Conservation (phyloP, 2,113 vertebrate species). For the Halcyon malimbica region DNA sequence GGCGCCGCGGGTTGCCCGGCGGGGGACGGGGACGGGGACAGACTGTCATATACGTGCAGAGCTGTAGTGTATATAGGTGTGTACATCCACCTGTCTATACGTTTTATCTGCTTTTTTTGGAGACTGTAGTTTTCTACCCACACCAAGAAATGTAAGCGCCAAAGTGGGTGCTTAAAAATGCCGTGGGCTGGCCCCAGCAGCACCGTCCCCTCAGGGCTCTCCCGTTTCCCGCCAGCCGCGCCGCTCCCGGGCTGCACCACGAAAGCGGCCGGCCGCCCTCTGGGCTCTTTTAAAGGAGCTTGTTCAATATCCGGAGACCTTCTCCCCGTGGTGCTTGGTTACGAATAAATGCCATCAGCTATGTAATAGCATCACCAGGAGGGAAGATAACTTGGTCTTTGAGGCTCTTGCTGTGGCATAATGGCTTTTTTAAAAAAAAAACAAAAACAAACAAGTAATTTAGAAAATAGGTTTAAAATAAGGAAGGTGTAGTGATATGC, state of each 20-base stretch:
- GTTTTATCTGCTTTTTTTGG: accelerated
- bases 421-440: neutral
- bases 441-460: neutral
- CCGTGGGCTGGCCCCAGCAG: neutral
- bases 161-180: accelerated
- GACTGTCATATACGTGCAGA: neutral
- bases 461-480: neutral
- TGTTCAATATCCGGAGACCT: accelerated
- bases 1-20: neutral
- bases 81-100: accelerated
- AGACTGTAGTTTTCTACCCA: accelerated
- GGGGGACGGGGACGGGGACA: neutral
- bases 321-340: neutral
- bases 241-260: too few relatives aligned
- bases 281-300: accelerated
- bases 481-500: neutral
- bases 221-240: neutral
- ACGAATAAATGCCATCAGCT: accelerated
- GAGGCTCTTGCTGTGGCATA: neutral
- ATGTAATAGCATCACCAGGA: accelerated
- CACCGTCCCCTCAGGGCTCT: neutral
- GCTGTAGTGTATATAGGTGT: accelerated
- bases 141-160: accelerated
- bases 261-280: too few relatives aligned
- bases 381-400: neutral